These are phyloP conservation scores for Sesamia nonagrioides DNA, from an alignment of 1,140 invertebrate genomes.

Conservation along the genomic window DNA sequence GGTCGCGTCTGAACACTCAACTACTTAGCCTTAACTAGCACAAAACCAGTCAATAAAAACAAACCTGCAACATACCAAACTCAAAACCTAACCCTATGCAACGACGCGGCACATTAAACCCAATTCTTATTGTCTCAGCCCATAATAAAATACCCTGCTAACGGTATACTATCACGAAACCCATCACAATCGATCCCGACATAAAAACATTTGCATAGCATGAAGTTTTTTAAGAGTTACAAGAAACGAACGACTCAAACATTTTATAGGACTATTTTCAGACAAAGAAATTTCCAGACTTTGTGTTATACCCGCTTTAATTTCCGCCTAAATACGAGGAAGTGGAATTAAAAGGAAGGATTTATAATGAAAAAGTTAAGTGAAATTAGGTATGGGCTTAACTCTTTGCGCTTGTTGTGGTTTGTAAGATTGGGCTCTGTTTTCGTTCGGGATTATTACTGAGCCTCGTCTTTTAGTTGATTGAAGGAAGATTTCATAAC, in stretches of 20 bases:
- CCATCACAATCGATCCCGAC: conserved; percentile 30
- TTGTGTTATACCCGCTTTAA: conserved; percentile 33
- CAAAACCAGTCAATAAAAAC: not conserved
- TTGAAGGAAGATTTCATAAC: not conserved
- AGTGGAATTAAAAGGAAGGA: conserved; percentile 25
- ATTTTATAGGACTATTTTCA: conserved; percentile 12
- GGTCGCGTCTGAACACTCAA: too few relatives aligned
- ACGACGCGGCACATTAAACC: conserved; percentile 1
- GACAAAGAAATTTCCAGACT: conserved; percentile 32
- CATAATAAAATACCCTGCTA: conserved; percentile 35
- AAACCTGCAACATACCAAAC: not conserved
- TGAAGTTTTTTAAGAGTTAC: conserved; percentile 10
- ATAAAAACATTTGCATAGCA: conserved; percentile 37
- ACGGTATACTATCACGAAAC: conserved; percentile 23
- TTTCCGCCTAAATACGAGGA: conserved; percentile 43
- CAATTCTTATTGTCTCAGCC: conserved; percentile 18
- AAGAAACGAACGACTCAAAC: not conserved
- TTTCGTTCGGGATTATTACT: conserved; percentile 1
- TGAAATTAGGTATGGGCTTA: conserved; percentile 44
- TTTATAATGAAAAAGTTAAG: conserved; percentile 49
- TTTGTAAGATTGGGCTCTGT: not conserved
- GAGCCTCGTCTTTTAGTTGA: not conserved
- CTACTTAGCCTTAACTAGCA: not conserved
- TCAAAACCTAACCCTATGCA: conserved; percentile 3
- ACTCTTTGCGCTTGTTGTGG: conserved; percentile 33